Evolutionary conservation across 2,113 vertebrate species (phyloP), one percentile per base, ranked within the genome.

Genomic region (Eulacestoma nigropectus): DNA sequence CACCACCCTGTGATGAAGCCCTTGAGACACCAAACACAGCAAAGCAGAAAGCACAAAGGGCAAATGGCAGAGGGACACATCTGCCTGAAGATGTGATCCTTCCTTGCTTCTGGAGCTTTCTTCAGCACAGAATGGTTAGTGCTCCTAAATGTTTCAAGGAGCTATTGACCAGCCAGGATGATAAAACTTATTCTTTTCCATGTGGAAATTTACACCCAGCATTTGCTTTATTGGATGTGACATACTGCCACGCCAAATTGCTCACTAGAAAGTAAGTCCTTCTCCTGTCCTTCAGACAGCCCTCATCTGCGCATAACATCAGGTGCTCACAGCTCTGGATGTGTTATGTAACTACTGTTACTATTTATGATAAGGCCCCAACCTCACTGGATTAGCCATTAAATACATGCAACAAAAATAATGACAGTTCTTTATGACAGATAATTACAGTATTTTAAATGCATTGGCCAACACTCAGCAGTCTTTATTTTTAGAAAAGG

Each of bases 271-370:
- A 72, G 7, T 10, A 81, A 87, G 70, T 90, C 90, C 84, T 95
- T 81, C 77, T 89, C 67, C 63, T 60, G 75, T 55, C 91, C 96
- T 96, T 91, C 85, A 96, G 84, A 55, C 35, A 87, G 67, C 39
- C 4, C 70, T 95, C 53, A 89, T 69, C 59, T 65, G 32, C 41
- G 82, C 82, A 42, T 3, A 87, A 73, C 63, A 41, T 83, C 82
- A 88, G 92, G 42, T 70, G 44, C 70, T 87, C 49, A 53, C 57
- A 69, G 78, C 53, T 59, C 63, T 86, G 82, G 46, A 37, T 55
- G 56, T 32, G 53, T 82, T 93, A 87, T 13, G 6, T 69, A 95
- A 82, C 70, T 83, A 49, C 49, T 87, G 72, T 42, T 30, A 39
- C 49, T 72, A 84, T 76, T 87, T 84, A 78, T 65, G 47, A 46